Base-by-base conservation (phyloP, 2,888 invertebrate genomes). In the Eustalomyia histrio region DNA sequence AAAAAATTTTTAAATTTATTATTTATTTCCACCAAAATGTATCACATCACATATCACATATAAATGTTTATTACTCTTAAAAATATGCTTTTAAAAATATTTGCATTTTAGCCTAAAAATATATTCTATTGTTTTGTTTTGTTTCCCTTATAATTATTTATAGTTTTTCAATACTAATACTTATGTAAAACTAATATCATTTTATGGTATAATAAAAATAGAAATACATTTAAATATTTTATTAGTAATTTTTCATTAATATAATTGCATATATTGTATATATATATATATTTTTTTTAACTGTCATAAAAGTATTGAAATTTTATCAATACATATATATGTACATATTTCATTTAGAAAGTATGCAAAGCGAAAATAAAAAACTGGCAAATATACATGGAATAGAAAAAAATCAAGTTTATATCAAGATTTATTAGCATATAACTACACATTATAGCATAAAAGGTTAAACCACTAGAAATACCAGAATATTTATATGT, bases 171-270 rank as follows among this genome's bases (percentile, higher is more conserved):
- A 29, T 29, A 29, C 4, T 7, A 29, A 29, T 29, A 29, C 29
- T 6, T 7, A 29, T 29, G 29, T 29, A 29, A 24, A 24, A 24
- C 5, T 29, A 29, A 6, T 29, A 29, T 29, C 7, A 29, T 29
- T 29, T 29, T 6, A 29, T 29, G 29, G 29, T 7, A 6, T 6
- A 12, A 39, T 39, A 39, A 39, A 29, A 39, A 39, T 39, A 39
- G 2, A 39, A 39, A 39, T 14, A 29, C 7, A 7, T 39, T 17
- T 29, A n/a, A 33, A 33, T 33, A 33, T n/a, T 21, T 47, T 61
- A 61, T 47, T 47, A 61, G 47, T 47, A 39, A 61, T 47, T 61
- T 61, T 61, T 61, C 61, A 61, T 61, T 61, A 61, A 47, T 61
- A 61, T 47, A 61, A 61, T 61, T 61, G 47, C 21, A 43, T 6